Conservation (phyloP, 2,797 vertebrate genomes). For the Poliocrania exsul region DNA sequence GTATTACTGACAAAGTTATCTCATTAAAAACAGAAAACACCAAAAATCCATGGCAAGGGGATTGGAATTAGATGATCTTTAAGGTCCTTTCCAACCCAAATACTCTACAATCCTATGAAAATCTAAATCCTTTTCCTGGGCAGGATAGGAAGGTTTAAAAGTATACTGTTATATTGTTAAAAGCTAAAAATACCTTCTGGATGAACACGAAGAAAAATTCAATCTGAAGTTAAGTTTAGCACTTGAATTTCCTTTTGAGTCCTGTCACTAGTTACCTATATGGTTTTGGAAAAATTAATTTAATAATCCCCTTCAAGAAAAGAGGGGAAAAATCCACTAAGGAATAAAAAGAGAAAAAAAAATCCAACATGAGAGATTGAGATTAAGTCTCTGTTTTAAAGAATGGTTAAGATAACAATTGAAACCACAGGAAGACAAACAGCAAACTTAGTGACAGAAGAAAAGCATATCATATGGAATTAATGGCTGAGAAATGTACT, state of each 20-base stretch:
- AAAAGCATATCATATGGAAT: neutral
- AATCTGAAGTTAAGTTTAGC: neutral
- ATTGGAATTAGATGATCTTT: neutral
- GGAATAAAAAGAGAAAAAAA: neutral
- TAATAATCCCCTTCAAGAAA: neutral
- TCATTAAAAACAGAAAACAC: fast-evolving
- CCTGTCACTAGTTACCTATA: neutral
- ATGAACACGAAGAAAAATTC: neutral
- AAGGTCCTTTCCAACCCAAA: neutral
- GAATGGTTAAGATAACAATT: neutral
- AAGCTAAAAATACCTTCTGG: neutral
- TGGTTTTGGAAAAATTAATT: neutral
- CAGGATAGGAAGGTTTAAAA: neutral
- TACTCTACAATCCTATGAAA: neutral
- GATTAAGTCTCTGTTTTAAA: neutral
- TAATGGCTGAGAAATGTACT: neutral
- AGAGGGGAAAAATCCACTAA: neutral
- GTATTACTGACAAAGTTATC: neutral
- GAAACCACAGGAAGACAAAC: neutral
- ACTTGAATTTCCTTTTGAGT: neutral
- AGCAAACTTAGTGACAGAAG: neutral
- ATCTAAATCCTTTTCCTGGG: neutral
- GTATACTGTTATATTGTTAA: neutral
- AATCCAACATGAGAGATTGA: neutral
- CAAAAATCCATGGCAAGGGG: neutral